Base-by-base conservation (phyloP, 2,113 vertebrate genomes). In the Lamprologus sp. region DNA sequence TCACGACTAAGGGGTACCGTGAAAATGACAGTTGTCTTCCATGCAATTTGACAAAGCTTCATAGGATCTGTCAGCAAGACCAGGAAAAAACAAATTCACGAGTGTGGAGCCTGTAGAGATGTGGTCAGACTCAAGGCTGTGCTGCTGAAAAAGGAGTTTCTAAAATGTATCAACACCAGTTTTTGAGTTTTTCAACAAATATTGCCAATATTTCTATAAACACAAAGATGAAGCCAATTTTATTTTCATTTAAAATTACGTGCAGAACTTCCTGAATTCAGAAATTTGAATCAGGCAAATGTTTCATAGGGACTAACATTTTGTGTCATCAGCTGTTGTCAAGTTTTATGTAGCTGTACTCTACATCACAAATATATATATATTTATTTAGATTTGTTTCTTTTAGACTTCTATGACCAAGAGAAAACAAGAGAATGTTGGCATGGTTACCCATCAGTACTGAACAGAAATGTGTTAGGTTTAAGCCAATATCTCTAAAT, bases 211-310 rank as follows among this genome's bases (percentile, higher is more conserved):
- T 28, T 28, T 15, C 23, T 28, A 26, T 26, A 5, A 26, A 56
- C 1, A 56, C 2, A 56, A 56, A 26, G 54, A 56, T 56, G 12
- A 26, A 14, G 54, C 54, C 54, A 56, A 56, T 56, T 56, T 26
- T 14, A 56, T 56, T 56, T 55, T 40, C 0, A 26, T 56, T 56
- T 56, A 56, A 56, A 55, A 55, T 14, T 26, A 55, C 0, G 0
- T 55, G 21, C 54, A 55, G 54, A 55, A 2, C 11, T 55, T 26
- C 21, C 21, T 26, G 11, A 12, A 55, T 13, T 12, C 54, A 55
- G 54, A 55, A 13, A 55, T 55, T 26, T 13, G 54, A 55, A 1
- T 55, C 11, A 26, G 54, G 54, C 6, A 55, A 55, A 55, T 55
- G 54, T 55, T 55, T 26, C 2, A 55, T 26, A 55, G 0, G 54